Percentiles rank a stretch among this genome's conserved stretches.
Conservation (phyloP, 1,140 invertebrate species). For the Papilio machaon region DNA sequence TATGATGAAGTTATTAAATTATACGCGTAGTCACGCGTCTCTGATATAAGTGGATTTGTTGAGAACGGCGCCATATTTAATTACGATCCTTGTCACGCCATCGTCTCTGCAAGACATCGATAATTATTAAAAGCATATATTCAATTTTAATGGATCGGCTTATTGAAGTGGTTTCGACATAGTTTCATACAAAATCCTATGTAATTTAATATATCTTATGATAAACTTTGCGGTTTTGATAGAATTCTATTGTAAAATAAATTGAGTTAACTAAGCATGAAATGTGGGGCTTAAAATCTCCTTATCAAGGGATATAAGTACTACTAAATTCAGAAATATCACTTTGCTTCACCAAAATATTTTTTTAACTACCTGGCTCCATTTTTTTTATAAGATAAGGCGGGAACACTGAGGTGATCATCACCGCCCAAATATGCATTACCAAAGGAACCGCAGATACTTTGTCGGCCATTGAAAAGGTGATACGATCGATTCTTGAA, state of each 20-base stretch:
- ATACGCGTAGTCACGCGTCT: background rate
- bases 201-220: slow-evolving; percentile 26
- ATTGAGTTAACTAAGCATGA: background rate
- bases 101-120: background rate
- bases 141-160: slow-evolving; percentile 8
- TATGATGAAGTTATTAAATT: slow-evolving; percentile 2
- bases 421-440: too few species aligned
- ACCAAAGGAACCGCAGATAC: too few species aligned
- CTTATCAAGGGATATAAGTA: too few species aligned
- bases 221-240: slow-evolving; percentile 11
- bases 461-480: too few species aligned
- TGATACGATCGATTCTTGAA: too few species aligned
- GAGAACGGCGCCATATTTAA: slow-evolving; percentile 12
- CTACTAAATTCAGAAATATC: too few species aligned
- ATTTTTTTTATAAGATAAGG: too few species aligned
- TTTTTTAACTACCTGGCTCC: too few species aligned
- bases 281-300: background rate
- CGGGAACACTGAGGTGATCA: too few species aligned
- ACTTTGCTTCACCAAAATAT: too few species aligned
- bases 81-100: background rate
- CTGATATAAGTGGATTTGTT: background rate
- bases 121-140: slow-evolving; percentile 7
- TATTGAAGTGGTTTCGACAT: background rate
- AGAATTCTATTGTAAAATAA: background rate
- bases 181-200: slow-evolving; percentile 1